Conservation (phyloP, 2,113 vertebrate species). For the Malurus melanocephalus region DNA sequence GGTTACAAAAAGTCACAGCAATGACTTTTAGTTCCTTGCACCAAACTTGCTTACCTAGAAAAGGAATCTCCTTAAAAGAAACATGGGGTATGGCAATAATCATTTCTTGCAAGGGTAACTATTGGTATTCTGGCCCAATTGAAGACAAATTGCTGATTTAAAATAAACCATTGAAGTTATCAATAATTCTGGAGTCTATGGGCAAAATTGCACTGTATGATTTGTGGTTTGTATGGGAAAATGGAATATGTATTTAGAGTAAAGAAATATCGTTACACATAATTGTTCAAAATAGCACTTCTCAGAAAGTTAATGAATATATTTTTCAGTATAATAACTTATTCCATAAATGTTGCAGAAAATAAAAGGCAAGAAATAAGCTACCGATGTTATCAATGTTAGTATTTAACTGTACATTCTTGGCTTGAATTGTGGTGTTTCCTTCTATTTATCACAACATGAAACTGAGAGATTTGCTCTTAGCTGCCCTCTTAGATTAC, state of each 20-base stretch:
- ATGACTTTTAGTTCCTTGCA: constrained; percentile 58
- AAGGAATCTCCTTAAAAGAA: constrained; percentile 8
- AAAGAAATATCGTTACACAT: background rate
- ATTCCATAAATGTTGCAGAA: background rate
- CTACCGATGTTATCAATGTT: background rate
- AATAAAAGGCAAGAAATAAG: background rate
- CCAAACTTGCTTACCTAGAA: constrained; percentile 15
- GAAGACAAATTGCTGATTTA: background rate
- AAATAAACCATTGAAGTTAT: background rate
- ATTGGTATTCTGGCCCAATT: background rate
- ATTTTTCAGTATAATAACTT: background rate
- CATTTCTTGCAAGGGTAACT: constrained; percentile 13
- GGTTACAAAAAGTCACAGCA: constrained; percentile 62
- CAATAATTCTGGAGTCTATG: background rate
- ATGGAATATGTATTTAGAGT: background rate
- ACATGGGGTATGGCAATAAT: background rate
- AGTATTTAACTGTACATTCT: background rate
- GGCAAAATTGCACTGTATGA: background rate
- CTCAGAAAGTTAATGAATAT: background rate
- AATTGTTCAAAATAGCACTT: background rate
- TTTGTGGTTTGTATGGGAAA: background rate
- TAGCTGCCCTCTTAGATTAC: background rate
- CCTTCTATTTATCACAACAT: background rate
- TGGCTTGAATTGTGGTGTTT: background rate
- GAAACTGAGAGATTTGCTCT: background rate